Base-by-base conservation (phyloP, 2,888 invertebrate genomes). In the Ornithoptera priamus region DNA sequence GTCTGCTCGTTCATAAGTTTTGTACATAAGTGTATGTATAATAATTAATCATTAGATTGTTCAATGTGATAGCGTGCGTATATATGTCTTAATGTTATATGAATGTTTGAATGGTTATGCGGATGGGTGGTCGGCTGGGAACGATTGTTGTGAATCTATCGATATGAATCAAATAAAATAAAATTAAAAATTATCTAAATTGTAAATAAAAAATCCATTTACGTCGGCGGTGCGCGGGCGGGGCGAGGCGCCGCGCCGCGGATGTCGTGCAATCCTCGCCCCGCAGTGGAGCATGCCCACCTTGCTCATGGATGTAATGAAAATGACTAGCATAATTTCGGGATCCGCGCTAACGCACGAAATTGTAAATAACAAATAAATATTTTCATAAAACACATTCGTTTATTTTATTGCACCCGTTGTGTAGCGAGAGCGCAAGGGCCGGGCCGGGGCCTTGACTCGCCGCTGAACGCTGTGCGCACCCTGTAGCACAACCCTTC, bases 341-440 rank as follows among this genome's bases (percentile, higher is more conserved):
- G 39, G 39, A 10, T 20, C 56, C 53, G 74, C 68, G 77, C 76
- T 75, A 78, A 77, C 75, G 74, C 76, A 80, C 78, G 74, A 85
- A 83, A 86, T 85, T 89, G 88, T 89, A 88, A 80, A 88, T 85
- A 85, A 76, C 82, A 30, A 79, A 84, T 73, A 74, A 86, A 87
- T 86, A 87, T 88, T 89, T 88, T 86, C 88, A 88, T 84, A 87
- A 88, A 88, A 86, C 66, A 68, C 72, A 69, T 57, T 57, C 17
- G 18, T 20, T 69, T 68, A 39, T 22, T 71, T 71, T 67, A 72
- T 71, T 50, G 50, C 7, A 7, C 39, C 39, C 10, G 39, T 39
- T 39, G 8, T 30, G 39, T 7, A 10, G 1, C 8, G 8, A 39
- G 7, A 7, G 39, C 39, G 39, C 39, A 39, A 10, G 7, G 39